Base-by-base conservation (phyloP, 2,113 vertebrate species). In the Ardeotis arabs region DNA sequence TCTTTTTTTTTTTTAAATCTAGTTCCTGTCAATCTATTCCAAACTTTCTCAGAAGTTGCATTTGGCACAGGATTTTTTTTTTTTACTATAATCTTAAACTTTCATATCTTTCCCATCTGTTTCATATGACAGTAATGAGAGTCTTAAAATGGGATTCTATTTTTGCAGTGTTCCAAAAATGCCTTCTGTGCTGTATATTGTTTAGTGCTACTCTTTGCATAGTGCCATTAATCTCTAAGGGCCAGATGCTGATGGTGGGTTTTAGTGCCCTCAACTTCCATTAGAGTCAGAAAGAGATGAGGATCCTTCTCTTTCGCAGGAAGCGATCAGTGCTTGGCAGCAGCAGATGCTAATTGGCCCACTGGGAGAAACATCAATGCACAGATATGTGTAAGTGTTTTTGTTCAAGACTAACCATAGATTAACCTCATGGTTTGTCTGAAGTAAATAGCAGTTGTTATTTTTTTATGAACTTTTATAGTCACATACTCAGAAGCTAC, bases 81-180 rank as follows among this genome's bases (percentile, higher is more conserved):
- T 96, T 88, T 89, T 70, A 90, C 78, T 92, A 89, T 87, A 75
- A 79, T 89, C 79, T 95, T 79, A 84, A 95, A 91, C 63, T 77
- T 93, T 89, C 37, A 59, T 79, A 73, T 94, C 84, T 63, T 91
- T 89, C 86, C 96, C 96, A 97, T 97, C 95, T 97, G 97, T 93
- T 95, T 92, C 78, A 89, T 80, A 66, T 93, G 91, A 95, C 94
- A 95, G 96, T 96, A 97, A 97, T 94, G 89, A 96, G 63, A 90
- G 62, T 68, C 92, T 95, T 93, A 93, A 97, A 97, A 96, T 83
- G 95, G 31, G 55, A 81, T 45, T 90, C 81, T 95, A 95, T 96
- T 97, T 96, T 69, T 93, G 87, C 70, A 68, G 35, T 73, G 91
- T 68, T 96, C 80, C 39, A 95, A 96, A 96, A 97, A 93, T 92